A percentile compares a stretch with the other conserved stretches of the same genome.
Evolutionary conservation across 2,113 vertebrate genomes (phyloP).

Genomic region (Tupaia tana): DNA sequence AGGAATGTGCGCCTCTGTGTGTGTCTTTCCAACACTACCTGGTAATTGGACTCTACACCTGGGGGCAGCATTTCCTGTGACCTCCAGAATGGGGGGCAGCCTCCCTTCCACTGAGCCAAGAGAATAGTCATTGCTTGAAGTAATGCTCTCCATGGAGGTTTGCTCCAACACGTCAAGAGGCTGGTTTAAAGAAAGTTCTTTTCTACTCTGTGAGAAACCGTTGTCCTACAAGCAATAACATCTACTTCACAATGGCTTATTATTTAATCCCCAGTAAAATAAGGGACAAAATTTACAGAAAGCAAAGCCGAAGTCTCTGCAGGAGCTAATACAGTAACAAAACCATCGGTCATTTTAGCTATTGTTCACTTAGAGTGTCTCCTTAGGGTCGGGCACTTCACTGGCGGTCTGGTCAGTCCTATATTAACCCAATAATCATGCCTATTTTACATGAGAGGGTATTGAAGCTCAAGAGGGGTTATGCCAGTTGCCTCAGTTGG

Average conservation of each 20-base stretch:
- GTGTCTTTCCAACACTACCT: neutral
- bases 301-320: neutral
- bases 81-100: neutral
- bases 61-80: neutral
- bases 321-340: neutral
- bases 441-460: neutral
- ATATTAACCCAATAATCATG: neutral
- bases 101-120: neutral
- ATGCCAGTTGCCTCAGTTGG: neutral
- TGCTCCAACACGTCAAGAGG: neutral
- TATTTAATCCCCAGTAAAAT: constrained; percentile 1
- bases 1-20: constrained; percentile 49
- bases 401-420: neutral
- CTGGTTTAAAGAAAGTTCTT: neutral
- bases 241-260: neutral
- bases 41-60: neutral
- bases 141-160: neutral
- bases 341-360: neutral
- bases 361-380: neutral
- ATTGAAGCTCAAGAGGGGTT: neutral
- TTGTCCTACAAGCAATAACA: neutral
- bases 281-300: neutral
- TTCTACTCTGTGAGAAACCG: constrained; percentile 34
- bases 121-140: neutral
- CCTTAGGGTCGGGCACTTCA: neutral